Evolutionary conservation across 64 coral and sea anemone species (phyloP).

Genomic region (Orbicella faveolata): DNA sequence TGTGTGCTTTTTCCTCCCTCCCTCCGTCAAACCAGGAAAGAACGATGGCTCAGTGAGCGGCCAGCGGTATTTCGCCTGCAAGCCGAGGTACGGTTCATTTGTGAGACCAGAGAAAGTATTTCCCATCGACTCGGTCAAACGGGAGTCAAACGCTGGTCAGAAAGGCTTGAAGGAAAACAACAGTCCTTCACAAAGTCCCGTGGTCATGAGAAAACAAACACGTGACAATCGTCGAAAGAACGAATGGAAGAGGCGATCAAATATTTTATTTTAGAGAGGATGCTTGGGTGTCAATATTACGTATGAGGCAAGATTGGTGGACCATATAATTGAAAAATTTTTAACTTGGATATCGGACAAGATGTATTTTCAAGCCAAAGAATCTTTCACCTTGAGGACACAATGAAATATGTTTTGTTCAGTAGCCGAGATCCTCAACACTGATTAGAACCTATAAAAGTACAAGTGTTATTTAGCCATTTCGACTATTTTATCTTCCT

Average conservation of each 20-base stretch:
- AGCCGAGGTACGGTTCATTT: constrained; percentile 91
- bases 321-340: too few relatives aligned
- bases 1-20: background rate
- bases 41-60: constrained; percentile 93
- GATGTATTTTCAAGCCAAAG: background rate
- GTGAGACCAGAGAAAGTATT: constrained; percentile 91
- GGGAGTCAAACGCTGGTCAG: constrained; percentile 14
- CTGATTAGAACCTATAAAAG: background rate
- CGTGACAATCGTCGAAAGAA: constrained; percentile 82
- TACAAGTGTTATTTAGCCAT: background rate
- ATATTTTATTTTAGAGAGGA: constrained; percentile 86
- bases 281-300: background rate
- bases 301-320: background rate
- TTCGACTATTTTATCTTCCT: background rate
- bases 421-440: background rate
- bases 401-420: background rate
- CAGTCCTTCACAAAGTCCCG: constrained; percentile 67
- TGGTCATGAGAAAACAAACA: constrained; percentile 55
- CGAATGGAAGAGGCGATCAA: constrained; percentile 93
- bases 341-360: background rate
- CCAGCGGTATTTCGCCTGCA: constrained; percentile 93
- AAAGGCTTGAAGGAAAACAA: constrained; percentile 30
- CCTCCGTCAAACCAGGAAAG: constrained; percentile 64
- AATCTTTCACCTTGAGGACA: background rate
- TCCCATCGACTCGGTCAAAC: constrained; percentile 51